Evolutionary conservation across 1,140 invertebrate genomes (phyloP), one percentile per base, ranked within the genome.

Genomic region (Leptinotarsa defecta): DNA sequence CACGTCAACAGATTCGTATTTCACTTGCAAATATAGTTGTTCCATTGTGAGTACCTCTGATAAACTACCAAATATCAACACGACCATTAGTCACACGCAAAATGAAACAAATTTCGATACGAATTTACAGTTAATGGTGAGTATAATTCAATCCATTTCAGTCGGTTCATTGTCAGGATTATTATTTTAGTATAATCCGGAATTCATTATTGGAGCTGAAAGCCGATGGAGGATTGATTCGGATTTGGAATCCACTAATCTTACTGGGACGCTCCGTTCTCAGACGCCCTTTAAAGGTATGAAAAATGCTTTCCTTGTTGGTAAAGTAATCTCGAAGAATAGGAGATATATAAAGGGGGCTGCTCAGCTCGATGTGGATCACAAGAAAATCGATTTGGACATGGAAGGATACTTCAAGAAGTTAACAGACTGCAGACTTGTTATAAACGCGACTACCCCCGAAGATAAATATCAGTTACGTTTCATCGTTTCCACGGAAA

Each of bases 361-460:
- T 1, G 91, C 91, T 2, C 89, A 91, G 70, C 81, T 94, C 13
- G 89, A 92, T 73, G 83, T 94, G 17, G 92, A 94, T 78, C 88
- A 91, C 49, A 88, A 90, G 76, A 89, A 91, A 52, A 90, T 92
- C 71, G 89, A 90, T 0, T 87, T 90, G 1, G 86, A 86, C 68
- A 86, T 92, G 27, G 87, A 91, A 77, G 89, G 89, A 76, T 88
- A 91, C 81, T 88, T 91, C 70, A 89, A 88, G 49, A 88, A 89
- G 67, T 86, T 92, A 20, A 90, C 89, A 1, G 89, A 92, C 80
- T 91, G 88, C 78, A 91, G 91, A 89, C 80, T 93, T 4, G 85
- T 87, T 20, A 89, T 94, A 4, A 93, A 94, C 80, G 86, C 94
- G 0, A 93, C 91, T 2, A 93, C 92, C 3, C 92, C 92, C 0